A percentile compares a stretch with the other conserved stretches of the same genome.
phyloP scores from a whole-genome alignment of 1,140 invertebrate genomes.

The Anoplolepis gracilipes region DNA sequence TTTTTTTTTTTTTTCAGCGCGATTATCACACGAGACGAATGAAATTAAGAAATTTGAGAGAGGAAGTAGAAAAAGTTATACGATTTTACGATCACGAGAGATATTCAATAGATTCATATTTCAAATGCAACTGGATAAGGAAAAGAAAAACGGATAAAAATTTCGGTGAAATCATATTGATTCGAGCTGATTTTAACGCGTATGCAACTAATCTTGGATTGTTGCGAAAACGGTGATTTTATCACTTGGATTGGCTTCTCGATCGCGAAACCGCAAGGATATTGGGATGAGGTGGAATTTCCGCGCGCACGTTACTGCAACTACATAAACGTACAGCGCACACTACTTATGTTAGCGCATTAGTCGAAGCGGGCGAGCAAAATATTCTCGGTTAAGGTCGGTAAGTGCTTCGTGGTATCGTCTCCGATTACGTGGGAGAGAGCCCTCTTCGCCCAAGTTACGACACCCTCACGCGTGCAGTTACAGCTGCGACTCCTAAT shows the following conservation, averaged over 20 bases:
- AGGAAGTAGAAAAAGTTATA: not conserved
- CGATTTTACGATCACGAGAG: slow-evolving; percentile 5
- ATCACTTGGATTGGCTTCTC: slow-evolving; percentile 7
- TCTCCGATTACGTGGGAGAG: slow-evolving; percentile 60
- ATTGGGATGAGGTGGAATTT: slow-evolving; percentile 44
- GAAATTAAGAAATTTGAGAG: slow-evolving; percentile 46
- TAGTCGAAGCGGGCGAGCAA: slow-evolving; percentile 54
- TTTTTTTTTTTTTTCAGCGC: not conserved
- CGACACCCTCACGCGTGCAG: slow-evolving; percentile 73
- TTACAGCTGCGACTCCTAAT: slow-evolving; percentile 80
- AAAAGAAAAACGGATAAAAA: not conserved
- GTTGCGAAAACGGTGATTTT: slow-evolving; percentile 26
- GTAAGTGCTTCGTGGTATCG: slow-evolving; percentile 60
- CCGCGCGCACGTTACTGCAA: not conserved
- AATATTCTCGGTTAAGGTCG: slow-evolving; percentile 61
- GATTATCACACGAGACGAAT: slow-evolving; percentile 51
- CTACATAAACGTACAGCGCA: slow-evolving; percentile 46
- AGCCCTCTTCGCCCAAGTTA: slow-evolving; percentile 71
- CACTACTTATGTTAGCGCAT: slow-evolving; percentile 70
- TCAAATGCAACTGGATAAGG: not conserved
- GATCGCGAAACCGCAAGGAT: not conserved
- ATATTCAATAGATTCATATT: slow-evolving; percentile 12
- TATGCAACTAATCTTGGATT: not conserved
- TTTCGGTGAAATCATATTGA: not conserved
- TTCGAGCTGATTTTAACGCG: not conserved